Percentiles rank a stretch among this genome's conserved stretches.
Evolutionary conservation across 2,113 vertebrate species (phyloP).

Genomic region (Sander vitreus): DNA sequence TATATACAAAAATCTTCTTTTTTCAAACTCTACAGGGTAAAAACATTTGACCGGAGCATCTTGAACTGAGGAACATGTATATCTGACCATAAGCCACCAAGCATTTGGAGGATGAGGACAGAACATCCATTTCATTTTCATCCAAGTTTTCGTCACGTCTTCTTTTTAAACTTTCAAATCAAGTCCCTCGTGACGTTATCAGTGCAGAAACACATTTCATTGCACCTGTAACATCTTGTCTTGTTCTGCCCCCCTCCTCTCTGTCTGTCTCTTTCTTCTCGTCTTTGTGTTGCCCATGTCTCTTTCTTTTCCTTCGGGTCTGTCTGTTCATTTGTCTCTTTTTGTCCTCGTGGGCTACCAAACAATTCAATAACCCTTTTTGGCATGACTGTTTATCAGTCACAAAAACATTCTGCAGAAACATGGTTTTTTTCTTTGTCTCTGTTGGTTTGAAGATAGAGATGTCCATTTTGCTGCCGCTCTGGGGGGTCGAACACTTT

Average conservation of each 20-base stretch:
- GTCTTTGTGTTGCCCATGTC: constrained; percentile 8
- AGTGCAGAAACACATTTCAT: constrained; percentile 26
- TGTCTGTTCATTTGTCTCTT: constrained; percentile 43
- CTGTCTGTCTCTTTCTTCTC: constrained; percentile 11
- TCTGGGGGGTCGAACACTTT: constrained; percentile 19
- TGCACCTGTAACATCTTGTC: not conserved
- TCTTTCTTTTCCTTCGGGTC: constrained; percentile 17
- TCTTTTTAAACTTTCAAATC: constrained; percentile 2
- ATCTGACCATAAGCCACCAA: no score
- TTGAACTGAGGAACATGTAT: no score
- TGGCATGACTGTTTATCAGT: constrained; percentile 24
- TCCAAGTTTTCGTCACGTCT: not conserved
- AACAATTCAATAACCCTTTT: constrained; percentile 13
- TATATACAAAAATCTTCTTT: no score
- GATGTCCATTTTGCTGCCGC: constrained; percentile 10
- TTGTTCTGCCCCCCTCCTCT: not conserved
- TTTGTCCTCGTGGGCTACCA: constrained; percentile 20
- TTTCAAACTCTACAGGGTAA: not conserved
- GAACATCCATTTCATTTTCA: not conserved
- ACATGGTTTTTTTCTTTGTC: not conserved
- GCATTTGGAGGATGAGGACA: no score
- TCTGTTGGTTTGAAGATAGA: constrained; percentile 48
- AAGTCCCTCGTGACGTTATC: not conserved
- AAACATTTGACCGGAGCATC: no score
- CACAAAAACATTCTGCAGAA: constrained; percentile 6